These are phyloP conservation scores for Heliconius charithonia DNA, from an alignment of 2,888 invertebrate species.

Conservation along the genomic window DNA sequence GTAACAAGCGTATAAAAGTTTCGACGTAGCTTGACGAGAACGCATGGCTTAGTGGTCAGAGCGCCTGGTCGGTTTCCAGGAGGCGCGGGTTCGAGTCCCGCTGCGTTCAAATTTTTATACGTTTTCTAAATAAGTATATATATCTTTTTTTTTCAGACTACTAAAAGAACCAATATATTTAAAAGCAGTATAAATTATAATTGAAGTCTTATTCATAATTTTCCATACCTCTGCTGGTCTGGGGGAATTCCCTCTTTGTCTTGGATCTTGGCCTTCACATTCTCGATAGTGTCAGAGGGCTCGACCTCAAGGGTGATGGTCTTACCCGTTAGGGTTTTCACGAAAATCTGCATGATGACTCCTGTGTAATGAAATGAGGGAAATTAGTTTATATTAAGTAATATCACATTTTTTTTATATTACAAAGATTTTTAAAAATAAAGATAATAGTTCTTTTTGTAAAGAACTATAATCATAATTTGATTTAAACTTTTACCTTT, in stretches of 20 bases:
- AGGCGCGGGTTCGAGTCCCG: too few relatives aligned
- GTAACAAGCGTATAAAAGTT: too few relatives aligned
- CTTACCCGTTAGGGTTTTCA: slow-evolving; percentile 97
- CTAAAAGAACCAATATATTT: not conserved
- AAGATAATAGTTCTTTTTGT: too few relatives aligned
- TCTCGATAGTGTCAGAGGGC: slow-evolving; percentile 96
- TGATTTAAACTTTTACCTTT: too few relatives aligned
- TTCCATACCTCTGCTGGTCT: slow-evolving; percentile 87
- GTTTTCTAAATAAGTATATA: too few relatives aligned
- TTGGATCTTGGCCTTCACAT: slow-evolving; percentile 97
- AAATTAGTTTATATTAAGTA: not conserved
- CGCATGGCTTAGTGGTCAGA: too few relatives aligned
- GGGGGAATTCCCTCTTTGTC: slow-evolving; percentile 95
- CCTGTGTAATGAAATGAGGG: slow-evolving; percentile 39
- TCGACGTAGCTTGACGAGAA: too few relatives aligned
- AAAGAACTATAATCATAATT: too few relatives aligned
- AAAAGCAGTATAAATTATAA: not conserved
- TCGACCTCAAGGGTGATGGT: slow-evolving; percentile 97
- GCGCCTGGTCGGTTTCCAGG: too few relatives aligned
- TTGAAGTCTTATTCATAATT: not conserved
- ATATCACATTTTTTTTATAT: not conserved
- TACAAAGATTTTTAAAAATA: too few relatives aligned
- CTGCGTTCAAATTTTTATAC: too few relatives aligned
- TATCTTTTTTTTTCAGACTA: too few relatives aligned
- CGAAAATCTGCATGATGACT: slow-evolving; percentile 96